Base-by-base conservation (phyloP, 1,140 invertebrate genomes). In the Zaprionus taronus region DNA sequence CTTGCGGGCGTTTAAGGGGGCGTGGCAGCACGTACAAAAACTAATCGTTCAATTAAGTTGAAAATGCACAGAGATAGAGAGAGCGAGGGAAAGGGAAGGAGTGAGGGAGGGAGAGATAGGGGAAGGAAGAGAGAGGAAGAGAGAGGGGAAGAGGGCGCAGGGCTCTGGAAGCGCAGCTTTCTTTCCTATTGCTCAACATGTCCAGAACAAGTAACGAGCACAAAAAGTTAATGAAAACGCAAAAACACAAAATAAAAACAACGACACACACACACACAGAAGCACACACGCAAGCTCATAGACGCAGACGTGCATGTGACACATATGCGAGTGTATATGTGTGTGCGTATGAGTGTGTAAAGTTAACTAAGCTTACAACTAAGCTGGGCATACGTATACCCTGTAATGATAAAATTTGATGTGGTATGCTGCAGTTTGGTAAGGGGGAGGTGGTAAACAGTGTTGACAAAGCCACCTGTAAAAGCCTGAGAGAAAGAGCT, bases 41-140 rank as follows among this genome's bases (percentile, higher is more conserved):
- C 84, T 87, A 87, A 87, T 87, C 84, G 84, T 87, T 87, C 84
- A 87, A 87, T 87, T 87, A 89, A 89, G 78, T 84, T 87, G 67
- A 55, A 44, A 62, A 72, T 69, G 67, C 70, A 53, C 47, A 36
- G 7, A 2, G 56, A 7, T 9, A 5, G 55, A 4, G 9, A 14
- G 38, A n/a, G 24, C n/a, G 53, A 41, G 64, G 28, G 28, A 31
- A 2, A 41, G 12, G 28, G 38, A 51, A 26, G 14, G 31, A 15
- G 44, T 36, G 28, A 20, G 44, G 22, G 36, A 38, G 15, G 6
- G 62, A 49, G 57, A 14, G 17, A 15, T 12, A 15, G 22, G 7
- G 1, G 5, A 49, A 9, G 44, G 60, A 38, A 56, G 57, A 26
- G 65, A 44, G 75, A 38, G 63, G 56, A 53, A 26, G 65, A 44